Evolutionary conservation across 2,888 invertebrate species (phyloP), one percentile per base, ranked within the genome.

Genomic region (Drosophila rubida): DNA sequence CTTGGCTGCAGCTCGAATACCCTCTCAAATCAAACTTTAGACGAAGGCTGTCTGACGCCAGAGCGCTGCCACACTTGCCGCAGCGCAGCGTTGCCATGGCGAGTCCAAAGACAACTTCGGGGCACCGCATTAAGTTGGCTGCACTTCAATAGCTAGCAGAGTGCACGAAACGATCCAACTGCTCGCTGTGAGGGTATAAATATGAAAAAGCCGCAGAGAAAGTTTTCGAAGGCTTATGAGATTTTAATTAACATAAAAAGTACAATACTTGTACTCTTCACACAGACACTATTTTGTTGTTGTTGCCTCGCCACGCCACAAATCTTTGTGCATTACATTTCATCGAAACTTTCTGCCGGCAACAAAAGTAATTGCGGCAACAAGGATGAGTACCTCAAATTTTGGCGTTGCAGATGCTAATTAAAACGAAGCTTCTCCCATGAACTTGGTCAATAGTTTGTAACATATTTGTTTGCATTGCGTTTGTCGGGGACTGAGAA

Each of bases 201-300:
- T n/a, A 23, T 1, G 2, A 7, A 23, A 45, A 39, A 37, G 30
- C 9, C 22, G 16, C 8, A 16, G n/a, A 25, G 4, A 27, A 51
- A 45, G 49, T 23, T 39, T 39, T 3, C 11, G 9, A n/a, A 16
- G 19, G 19, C 13, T 39, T 16, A 37, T 30, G 25, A 7, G 27
- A 44, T 59, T 59, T 49, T 23, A 63, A 63, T 59, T 23, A 37
- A 30, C 22, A 13, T 49, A 8, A 23, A 14, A 49, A 44, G 14
- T 9, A 30, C 13, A 22, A 50, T 59, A 39, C 9, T 44, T 25
- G 1, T 8, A 11, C 13, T 35, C 3, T 19, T 19, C 23, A 7
- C 22, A 19, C n/a, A 19, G 5, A 42, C n/a, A n/a, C 11, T 14
- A 37, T 37, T 14, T 35, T n/a, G n/a, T 14, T 37, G 14, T 6